These are phyloP conservation scores for Acanthurus lineatus DNA, from an alignment of 2,797 vertebrate species.

Conservation along the genomic window DNA sequence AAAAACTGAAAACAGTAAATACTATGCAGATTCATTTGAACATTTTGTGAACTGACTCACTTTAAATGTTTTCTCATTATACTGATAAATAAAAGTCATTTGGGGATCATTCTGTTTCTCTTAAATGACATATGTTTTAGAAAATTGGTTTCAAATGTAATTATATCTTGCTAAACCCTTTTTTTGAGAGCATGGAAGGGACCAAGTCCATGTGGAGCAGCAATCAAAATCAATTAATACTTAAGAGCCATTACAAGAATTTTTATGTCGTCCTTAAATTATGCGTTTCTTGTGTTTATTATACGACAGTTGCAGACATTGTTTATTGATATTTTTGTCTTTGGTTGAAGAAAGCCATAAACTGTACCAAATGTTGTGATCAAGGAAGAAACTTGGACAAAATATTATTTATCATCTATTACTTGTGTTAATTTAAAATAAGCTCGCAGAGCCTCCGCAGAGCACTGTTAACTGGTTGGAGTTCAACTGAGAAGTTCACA, in stretches of 20 bases:
- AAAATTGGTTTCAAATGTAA: not conserved
- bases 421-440: conserved; percentile 4
- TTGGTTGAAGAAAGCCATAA: not conserved
- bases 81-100: too few relatives aligned
- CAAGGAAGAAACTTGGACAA: not conserved
- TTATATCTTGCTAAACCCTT: too few relatives aligned
- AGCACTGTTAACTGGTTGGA: not conserved
- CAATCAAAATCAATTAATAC: too few relatives aligned
- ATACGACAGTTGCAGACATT: not conserved
- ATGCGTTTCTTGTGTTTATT: not conserved
- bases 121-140: not conserved
- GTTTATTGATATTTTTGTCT: too few relatives aligned
- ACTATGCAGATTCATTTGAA: too few relatives aligned
- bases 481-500: conserved; percentile 16
- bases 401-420: not conserved
- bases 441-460: not conserved
- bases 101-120: not conserved
- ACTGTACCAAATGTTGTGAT: not conserved
- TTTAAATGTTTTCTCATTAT: too few relatives aligned
- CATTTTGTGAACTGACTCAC: too few relatives aligned
- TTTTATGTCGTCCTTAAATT: not conserved
- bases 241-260: not conserved
- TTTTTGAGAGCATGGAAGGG: too few relatives aligned
- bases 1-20: too few relatives aligned
- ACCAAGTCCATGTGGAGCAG: too few relatives aligned